phyloP scores from a whole-genome alignment of 2,888 invertebrate genomes.

The Polylopha cassiicola region DNA sequence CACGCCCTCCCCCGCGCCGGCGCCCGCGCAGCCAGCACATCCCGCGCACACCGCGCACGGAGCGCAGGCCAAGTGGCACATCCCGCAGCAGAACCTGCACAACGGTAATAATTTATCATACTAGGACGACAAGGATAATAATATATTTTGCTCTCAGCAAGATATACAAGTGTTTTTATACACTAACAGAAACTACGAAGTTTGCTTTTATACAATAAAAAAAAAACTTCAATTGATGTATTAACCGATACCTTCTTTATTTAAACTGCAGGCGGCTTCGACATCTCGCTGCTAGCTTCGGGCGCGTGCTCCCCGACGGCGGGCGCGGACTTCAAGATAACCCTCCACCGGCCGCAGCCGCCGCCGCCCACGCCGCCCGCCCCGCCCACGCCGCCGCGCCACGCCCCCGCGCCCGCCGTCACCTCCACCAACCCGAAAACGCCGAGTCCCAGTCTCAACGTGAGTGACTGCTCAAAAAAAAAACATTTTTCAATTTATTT shows the following conservation, averaged over 20 bases:
- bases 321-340: conserved; percentile 82
- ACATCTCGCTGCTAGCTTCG: conserved; percentile 29
- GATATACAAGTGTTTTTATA: no score
- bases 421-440: conserved; percentile 91
- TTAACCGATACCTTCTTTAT: no score
- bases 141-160: no score
- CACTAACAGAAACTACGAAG: no score
- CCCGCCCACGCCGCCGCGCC: conserved; percentile 36
- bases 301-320: conserved; percentile 30
- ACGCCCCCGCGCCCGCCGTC: conserved; percentile 65
- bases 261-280: conserved; percentile 31
- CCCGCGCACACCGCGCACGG: conserved; percentile 37
- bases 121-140: no score
- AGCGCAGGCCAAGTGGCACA: conserved; percentile 83
- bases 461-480: conserved; percentile 41
- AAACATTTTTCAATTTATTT: no score
- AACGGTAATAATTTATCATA: conserved; percentile 50
- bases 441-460: conserved; percentile 85
- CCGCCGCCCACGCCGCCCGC: conserved; percentile 26
- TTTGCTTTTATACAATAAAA: no score
- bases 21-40: conserved; percentile 72
- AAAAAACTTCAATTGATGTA: no score
- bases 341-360: conserved; percentile 63
- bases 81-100: conserved; percentile 76
- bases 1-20: conserved; percentile 65